Evolutionary conservation across 2,888 invertebrate species (phyloP), one percentile per base, ranked within the genome.

Genomic region (Rhimphoctona megacephalus): DNA sequence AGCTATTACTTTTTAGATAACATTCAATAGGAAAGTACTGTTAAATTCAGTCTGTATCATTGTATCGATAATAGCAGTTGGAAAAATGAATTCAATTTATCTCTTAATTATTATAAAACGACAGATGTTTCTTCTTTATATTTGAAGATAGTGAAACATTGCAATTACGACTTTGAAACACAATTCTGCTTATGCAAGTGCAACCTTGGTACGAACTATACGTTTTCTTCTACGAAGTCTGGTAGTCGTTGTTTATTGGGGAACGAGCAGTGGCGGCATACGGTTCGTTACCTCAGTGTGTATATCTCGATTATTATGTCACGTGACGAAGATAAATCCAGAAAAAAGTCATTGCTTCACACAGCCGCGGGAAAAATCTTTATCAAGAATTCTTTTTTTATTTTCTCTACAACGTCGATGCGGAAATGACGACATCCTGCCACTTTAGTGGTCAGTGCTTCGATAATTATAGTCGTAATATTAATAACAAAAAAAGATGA

Each of bases 221-320:
- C 67, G 52, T 67, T 46, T 52, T 64, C 33, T 22, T 14, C 9
- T n/a, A n/a, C n/a, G n/a, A 7, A 30, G 5, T 33, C 19, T 49
- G n/a, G 8, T n/a, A 11, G 49, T 14, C 33, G 67, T 49, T 33
- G 52, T 54, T 67, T 14, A 36, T 67, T 67, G 17, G 19, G 52
- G 6, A 49, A 39, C 66, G 66, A 36, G 61, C 11, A 17, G 19
- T n/a, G 66, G 49, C 5, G 54, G 7, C 8, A 11, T n/a, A 30
- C 11, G n/a, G 33, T 46, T 46, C 33, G 61, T 43, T 76, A 76
- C 61, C 76, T 76, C 76, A 46, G 64, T 54, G 46, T 46, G 25
- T n/a, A 39, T 17, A 39, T 17, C 66, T 66, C 52, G 67, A 67
- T 67, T 39, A 67, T 78, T 67, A 25, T 78, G 78, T 78, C 78